These are phyloP conservation scores for Nothoprocta pentlandii DNA, from an alignment of 2,113 vertebrate species.

Conservation along the genomic window DNA sequence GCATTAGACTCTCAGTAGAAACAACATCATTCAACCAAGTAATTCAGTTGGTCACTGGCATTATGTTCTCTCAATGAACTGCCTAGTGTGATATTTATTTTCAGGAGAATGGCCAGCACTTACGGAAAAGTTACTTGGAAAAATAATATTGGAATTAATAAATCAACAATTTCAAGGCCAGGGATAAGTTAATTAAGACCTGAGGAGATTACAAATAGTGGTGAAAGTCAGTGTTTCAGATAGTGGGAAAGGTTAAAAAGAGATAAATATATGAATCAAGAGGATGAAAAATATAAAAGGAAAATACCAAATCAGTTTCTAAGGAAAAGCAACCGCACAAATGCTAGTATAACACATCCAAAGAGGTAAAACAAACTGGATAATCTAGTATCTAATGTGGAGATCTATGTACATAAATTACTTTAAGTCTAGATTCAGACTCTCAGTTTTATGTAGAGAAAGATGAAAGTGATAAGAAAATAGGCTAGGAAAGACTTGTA, in stretches of 20 bases:
- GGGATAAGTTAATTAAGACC: neutral
- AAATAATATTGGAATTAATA: neutral
- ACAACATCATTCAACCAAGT: neutral
- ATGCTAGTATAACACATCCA: neutral
- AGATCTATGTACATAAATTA: neutral
- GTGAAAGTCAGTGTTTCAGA: neutral
- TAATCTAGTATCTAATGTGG: neutral
- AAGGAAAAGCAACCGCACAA: neutral
- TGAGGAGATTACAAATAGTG: neutral
- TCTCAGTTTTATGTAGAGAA: neutral
- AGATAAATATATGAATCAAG: neutral
- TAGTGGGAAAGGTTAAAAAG: neutral
- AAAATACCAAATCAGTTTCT: neutral
- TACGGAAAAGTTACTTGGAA: neutral
- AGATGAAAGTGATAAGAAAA: neutral
- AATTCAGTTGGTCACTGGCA: neutral
- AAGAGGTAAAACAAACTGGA: neutral
- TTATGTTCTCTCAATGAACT: neutral
- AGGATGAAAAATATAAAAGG: neutral
- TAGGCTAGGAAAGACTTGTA: neutral
- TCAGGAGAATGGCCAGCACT: neutral
- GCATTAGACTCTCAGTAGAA: neutral
- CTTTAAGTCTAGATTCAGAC: neutral
- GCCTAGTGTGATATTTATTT: neutral
- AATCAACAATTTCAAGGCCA: neutral